These are phyloP conservation scores for Tetropium fuscum DNA, from an alignment of 2,888 invertebrate species.

Conservation along the genomic window DNA sequence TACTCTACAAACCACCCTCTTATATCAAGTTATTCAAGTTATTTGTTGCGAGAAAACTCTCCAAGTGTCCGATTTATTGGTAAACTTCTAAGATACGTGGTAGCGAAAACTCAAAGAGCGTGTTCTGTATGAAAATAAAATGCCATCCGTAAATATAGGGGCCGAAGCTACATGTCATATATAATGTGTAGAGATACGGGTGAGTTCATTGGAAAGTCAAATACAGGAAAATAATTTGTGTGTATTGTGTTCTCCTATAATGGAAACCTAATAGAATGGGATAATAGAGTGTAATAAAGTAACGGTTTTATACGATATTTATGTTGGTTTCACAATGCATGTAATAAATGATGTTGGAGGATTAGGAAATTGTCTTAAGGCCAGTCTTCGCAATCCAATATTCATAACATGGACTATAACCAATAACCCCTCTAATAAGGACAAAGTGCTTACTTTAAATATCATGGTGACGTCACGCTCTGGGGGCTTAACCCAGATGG, in stretches of 20 bases:
- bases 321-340: slow-evolving; percentile 4
- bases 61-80: slow-evolving; percentile 33
- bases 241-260: slow-evolving; percentile 5
- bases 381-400: too few species aligned
- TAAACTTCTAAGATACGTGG: slow-evolving; percentile 36
- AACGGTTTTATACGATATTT: slow-evolving; percentile 12
- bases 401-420: too few species aligned
- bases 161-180: slow-evolving; percentile 25
- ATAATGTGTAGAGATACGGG: slow-evolving; percentile 18
- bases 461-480: too few species aligned
- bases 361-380: background rate
- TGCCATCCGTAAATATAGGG: slow-evolving; percentile 33
- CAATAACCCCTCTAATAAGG: too few species aligned
- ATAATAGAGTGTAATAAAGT: background rate
- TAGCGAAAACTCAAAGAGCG: slow-evolving; percentile 31
- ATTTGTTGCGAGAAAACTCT: slow-evolving; percentile 32
- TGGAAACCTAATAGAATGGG: slow-evolving; percentile 7
- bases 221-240: slow-evolving; percentile 36
- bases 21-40: slow-evolving; percentile 31
- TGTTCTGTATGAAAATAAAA: slow-evolving; percentile 38
- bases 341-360: slow-evolving; percentile 11
- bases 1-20: slow-evolving; percentile 12
- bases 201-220: slow-evolving; percentile 40
- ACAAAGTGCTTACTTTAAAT: too few species aligned
- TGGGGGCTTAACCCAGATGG: too few species aligned